Base-by-base conservation (phyloP, 2,797 vertebrate genomes). In the Anas flavirostris region DNA sequence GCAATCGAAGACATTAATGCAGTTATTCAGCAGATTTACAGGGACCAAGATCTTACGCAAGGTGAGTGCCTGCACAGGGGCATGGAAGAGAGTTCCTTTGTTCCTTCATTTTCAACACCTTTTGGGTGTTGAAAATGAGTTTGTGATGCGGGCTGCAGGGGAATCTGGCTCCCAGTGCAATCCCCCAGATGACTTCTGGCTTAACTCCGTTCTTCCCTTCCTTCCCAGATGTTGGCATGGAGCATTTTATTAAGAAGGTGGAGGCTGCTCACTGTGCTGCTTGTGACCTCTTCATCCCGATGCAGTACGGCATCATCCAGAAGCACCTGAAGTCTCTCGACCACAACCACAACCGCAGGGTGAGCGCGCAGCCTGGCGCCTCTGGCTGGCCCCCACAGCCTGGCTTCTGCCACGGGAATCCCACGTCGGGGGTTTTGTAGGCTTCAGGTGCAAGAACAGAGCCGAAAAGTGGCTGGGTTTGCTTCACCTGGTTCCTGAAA, bases 251-350 rank as follows among this genome's bases (percentile, higher is more conserved):
- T 91, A 98, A 98, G 95, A 99, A 99, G 94, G 99, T 99, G 90
- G 99, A 99, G 94, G 99, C 99, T 0, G 99, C 99, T 22, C 99
- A 99, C 85, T 99, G 99, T 14, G 98, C 98, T 1, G 99, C 99
- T 7, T 99, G 99, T 59, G 99, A 99, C 94, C 97, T 99, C 10
- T 99, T 99, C 97, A 98, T 99, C 79, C 99, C 99, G 56, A 99
- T 99, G 99, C 99, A 99, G 95, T 98, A 96, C 19, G 98, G 98
- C 31, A 97, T 99, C 86, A 99, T 99, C 95, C 98, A 99, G 97
- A 99, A 99, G 58, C 99, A 99, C 96, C 96, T 99, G 35, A 99
- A 98, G 81, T 99, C 98, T 12, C 96, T 98, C 3, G 98, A 99
- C 90, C 99, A 99, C 93, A 99, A 98, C 97, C 98, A 99, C 96